phyloP scores from a whole-genome alignment of 2,888 invertebrate genomes.

The Spatulosminthurus flaviceps region DNA sequence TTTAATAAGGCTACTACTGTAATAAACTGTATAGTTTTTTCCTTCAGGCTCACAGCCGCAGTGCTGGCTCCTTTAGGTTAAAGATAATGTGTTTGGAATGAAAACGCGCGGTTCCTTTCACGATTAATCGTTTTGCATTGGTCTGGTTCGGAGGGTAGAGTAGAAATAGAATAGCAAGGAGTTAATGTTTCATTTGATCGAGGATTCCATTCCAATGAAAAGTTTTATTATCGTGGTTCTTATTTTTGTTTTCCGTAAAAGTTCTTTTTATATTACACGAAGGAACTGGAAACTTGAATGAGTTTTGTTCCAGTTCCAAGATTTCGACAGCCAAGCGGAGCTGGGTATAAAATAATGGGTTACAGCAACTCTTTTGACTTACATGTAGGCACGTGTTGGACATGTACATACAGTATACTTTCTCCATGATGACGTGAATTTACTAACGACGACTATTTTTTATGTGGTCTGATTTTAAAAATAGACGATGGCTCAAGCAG shows the following conservation, averaged over 20 bases:
- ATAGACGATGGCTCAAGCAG: constrained; percentile 64
- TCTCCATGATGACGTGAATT: constrained; percentile 49
- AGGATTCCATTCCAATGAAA: constrained; percentile 28
- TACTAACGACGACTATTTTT: constrained; percentile 38
- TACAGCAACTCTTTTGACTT: background rate
- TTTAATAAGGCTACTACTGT: background rate
- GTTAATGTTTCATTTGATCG: constrained; percentile 7
- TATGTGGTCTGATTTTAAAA: constrained; percentile 57
- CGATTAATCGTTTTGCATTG: background rate
- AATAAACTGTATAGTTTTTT: background rate
- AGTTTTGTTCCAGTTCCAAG: constrained; percentile 48
- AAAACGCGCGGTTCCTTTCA: background rate
- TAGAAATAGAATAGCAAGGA: constrained; percentile 21
- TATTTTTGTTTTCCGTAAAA: constrained; percentile 10
- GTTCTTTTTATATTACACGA: constrained; percentile 9
- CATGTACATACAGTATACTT: constrained; percentile 31
- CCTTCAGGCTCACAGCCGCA: background rate
- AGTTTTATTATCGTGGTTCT: constrained; percentile 38
- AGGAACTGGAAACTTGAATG: constrained; percentile 35
- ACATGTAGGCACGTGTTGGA: constrained; percentile 41
- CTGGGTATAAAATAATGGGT: no score
- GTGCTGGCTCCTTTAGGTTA: constrained; percentile 17
- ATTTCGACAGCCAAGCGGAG: constrained; percentile 19
- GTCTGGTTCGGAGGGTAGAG: background rate
- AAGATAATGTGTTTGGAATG: constrained; percentile 26